These are phyloP conservation scores for Phocoena sinus DNA, from an alignment of 2,113 vertebrate species.

Conservation along the genomic window DNA sequence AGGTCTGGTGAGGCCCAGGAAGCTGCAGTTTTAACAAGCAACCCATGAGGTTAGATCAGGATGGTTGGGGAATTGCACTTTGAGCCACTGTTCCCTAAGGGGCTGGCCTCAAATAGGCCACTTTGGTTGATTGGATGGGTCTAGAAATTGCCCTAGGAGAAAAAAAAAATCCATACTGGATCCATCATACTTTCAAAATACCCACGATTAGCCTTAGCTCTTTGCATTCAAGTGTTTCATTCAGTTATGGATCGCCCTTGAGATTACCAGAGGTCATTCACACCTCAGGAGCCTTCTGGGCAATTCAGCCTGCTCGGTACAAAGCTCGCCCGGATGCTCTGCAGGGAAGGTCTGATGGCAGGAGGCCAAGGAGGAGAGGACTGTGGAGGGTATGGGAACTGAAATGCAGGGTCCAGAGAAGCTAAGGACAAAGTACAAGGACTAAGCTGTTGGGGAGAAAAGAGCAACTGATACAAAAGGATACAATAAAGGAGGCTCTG, in stretches of 20 bases:
- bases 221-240: neutral
- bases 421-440: neutral
- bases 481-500: neutral
- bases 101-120: neutral
- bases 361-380: neutral
- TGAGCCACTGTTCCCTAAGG: neutral
- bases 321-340: neutral
- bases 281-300: neutral
- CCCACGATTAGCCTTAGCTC: neutral
- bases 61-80: neutral
- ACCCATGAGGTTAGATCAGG: neutral
- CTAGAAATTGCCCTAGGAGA: neutral
- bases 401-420: neutral
- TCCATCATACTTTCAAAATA: neutral
- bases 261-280: neutral
- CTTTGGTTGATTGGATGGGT: neutral
- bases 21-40: neutral
- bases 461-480: neutral
- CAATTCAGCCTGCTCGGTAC: too few species aligned
- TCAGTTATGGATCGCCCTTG: neutral
- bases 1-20: neutral
- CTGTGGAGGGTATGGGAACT: rapidly evolving
- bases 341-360: neutral
- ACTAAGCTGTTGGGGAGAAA: neutral
- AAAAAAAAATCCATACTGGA: neutral